Evolutionary conservation across 2,797 vertebrate species (phyloP).

Genomic region (Chloroceryle amazona): DNA sequence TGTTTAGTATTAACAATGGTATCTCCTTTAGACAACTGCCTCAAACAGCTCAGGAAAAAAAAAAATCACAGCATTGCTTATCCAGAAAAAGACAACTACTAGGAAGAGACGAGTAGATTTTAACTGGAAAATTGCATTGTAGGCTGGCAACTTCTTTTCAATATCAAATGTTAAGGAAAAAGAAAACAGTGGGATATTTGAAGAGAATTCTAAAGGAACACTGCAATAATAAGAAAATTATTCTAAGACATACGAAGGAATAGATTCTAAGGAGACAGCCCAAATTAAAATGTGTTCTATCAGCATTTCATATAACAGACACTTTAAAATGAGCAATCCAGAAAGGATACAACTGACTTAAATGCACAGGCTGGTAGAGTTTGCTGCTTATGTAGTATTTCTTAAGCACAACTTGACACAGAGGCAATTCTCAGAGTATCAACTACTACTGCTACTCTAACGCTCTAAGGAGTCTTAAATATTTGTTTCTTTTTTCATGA

Average conservation of each 20-base stretch:
- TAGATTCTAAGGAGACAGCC: neutral
- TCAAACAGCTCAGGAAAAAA: neutral
- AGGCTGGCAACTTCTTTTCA: neutral
- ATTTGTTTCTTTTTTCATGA: neutral
- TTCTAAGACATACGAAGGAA: neutral
- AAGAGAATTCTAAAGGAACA: neutral
- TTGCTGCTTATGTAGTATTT: neutral
- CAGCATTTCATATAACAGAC: neutral
- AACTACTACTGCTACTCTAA: slow-evolving; percentile 25
- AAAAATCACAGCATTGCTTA: neutral
- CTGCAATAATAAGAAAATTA: neutral
- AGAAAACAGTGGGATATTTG: neutral
- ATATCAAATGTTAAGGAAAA: neutral
- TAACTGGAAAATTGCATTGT: neutral
- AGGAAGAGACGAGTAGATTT: neutral
- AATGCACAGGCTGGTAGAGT: neutral
- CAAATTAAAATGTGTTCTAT: neutral
- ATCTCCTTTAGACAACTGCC: neutral
- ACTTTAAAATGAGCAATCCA: neutral
- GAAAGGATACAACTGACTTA: neutral
- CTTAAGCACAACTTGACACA: neutral
- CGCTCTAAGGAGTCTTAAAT: neutral
- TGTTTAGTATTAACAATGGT: neutral
- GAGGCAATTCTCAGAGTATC: neutral
- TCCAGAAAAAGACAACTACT: neutral